Conservation (phyloP, 2,113 vertebrate species). For the Phalacrocorax aristotelis region DNA sequence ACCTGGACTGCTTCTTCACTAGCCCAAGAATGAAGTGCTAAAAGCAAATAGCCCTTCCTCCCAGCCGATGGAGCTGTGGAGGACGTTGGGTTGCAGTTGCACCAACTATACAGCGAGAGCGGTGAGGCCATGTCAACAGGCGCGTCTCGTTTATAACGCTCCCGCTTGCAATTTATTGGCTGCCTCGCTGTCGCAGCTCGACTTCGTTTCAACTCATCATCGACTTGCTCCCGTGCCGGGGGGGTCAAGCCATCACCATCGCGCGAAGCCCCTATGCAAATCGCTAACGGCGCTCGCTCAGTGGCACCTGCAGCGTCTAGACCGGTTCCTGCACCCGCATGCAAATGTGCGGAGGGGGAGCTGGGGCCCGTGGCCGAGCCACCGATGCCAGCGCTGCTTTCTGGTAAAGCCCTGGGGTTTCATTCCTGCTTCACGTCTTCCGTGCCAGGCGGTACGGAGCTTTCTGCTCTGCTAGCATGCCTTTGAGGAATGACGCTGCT, state of each 20-base stretch:
- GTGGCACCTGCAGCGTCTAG: constrained; percentile 38
- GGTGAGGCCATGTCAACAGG: fast-evolving
- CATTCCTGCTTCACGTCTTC: fast-evolving
- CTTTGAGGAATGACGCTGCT: fast-evolving
- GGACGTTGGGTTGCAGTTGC: fast-evolving
- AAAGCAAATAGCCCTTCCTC: background rate
- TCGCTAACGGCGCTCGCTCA: background rate
- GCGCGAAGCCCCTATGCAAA: background rate
- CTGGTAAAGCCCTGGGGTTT: background rate
- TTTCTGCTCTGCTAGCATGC: background rate
- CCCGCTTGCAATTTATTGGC: background rate
- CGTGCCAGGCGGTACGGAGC: fast-evolving
- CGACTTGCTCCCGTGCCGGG: fast-evolving
- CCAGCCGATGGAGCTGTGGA: fast-evolving
- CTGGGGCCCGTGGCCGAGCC: fast-evolving
- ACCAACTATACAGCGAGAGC: fast-evolving
- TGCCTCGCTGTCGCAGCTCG: background rate
- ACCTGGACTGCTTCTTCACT: fast-evolving
- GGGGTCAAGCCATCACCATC: fast-evolving
- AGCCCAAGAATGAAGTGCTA: background rate
- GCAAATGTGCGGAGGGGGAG: background rate
- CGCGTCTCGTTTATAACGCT: fast-evolving
- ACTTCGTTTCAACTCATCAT: background rate
- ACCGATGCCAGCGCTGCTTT: fast-evolving
- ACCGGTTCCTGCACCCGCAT: background rate